These are phyloP conservation scores for Stichopus chloronotus DNA, from an alignment of 35 echinoderm and acorn worm genomes.

Conservation along the genomic window DNA sequence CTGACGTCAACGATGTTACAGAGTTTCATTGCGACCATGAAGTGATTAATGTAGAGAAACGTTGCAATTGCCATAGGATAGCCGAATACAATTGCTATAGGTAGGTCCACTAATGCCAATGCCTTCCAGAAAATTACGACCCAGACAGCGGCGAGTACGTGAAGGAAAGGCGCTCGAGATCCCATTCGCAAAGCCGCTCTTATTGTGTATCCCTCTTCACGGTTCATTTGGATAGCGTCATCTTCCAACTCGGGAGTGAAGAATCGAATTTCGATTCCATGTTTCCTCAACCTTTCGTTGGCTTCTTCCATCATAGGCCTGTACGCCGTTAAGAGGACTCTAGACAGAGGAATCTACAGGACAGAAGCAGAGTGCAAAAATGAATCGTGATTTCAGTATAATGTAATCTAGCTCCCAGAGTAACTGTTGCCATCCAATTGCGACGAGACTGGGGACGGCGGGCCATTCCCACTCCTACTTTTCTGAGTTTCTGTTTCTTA, in stretches of 20 bases:
- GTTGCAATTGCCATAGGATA: not conserved
- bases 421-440: no score
- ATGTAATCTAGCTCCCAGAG: no score
- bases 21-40: not conserved
- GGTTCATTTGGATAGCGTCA: not conserved
- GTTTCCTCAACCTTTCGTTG: not conserved
- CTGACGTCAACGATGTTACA: not conserved
- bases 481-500: no score
- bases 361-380: no score
- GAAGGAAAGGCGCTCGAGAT: constrained; percentile 1
- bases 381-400: no score
- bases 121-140: not conserved
- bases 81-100: not conserved
- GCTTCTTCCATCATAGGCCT: no score
- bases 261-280: not conserved
- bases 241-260: constrained; percentile 14
- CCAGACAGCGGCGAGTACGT: not conserved
- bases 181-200: not conserved
- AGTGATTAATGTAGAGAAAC: not conserved
- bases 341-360: no score
- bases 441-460: no score
- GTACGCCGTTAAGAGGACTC: no score
- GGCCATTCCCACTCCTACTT: no score
- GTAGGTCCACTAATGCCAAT: not conserved
- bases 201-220: not conserved